phyloP scores from a whole-genome alignment of 2,888 invertebrate genomes.

The Cataglyphis albicans region DNA sequence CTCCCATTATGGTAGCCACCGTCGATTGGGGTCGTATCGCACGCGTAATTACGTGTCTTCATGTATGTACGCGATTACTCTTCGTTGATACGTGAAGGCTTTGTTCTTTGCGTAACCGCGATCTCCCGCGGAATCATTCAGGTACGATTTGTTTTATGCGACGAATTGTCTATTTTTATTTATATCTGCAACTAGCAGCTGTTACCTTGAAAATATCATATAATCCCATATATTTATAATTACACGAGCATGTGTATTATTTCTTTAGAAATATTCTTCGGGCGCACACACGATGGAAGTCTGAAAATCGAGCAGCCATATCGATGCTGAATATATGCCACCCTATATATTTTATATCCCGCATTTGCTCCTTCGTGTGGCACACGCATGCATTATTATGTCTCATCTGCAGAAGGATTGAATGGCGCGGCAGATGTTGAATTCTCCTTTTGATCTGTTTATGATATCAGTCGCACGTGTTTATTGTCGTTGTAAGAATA shows the following conservation, averaged over 20 bases:
- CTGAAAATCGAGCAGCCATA: neutral
- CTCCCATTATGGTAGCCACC: constrained; percentile 53
- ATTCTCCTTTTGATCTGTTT: constrained; percentile 54
- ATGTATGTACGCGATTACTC: neutral
- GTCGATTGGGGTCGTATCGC: constrained; percentile 48
- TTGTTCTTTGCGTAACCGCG: constrained; percentile 32
- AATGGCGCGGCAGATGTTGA: constrained; percentile 73
- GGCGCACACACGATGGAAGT: neutral
- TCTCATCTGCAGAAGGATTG: constrained; percentile 62
- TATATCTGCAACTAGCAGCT: neutral
- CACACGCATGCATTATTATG: constrained; percentile 58
- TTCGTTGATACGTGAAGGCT: constrained; percentile 43
- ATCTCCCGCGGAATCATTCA: constrained; percentile 18
- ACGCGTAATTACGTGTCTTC: constrained; percentile 34
- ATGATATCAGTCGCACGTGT: constrained; percentile 57
- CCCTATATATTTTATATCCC: neutral
- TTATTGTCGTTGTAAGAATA: constrained; percentile 44
- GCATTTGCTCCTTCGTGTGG: constrained; percentile 56
- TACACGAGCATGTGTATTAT: neutral
- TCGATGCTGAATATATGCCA: neutral
- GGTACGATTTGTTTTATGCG: neutral
- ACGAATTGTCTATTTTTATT: constrained; percentile 17
- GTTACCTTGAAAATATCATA: neutral
- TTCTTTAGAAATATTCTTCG: too few relatives aligned
- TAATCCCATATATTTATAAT: neutral